These are phyloP conservation scores for Platysteira castanea DNA, from an alignment of 2,113 vertebrate species.

Conservation along the genomic window DNA sequence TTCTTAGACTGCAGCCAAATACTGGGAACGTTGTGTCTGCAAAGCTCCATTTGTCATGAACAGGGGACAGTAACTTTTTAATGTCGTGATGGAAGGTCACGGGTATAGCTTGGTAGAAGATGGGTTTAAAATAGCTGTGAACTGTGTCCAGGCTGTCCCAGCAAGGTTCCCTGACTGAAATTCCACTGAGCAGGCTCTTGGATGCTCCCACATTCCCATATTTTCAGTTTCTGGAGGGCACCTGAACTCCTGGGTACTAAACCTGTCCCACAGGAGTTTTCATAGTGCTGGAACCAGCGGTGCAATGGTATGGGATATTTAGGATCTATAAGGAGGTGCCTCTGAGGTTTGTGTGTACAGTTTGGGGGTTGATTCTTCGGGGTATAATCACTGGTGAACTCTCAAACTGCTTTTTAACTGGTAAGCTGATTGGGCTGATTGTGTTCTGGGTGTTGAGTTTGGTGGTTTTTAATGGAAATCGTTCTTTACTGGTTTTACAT, in stretches of 20 bases:
- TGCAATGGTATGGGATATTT: background rate
- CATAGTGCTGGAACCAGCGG: background rate
- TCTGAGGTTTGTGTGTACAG: background rate
- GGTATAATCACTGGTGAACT: background rate
- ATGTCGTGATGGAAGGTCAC: background rate
- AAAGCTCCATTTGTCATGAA: background rate
- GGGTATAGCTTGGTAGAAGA: background rate
- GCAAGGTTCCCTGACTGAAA: background rate
- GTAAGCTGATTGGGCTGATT: background rate
- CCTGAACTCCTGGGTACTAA: background rate
- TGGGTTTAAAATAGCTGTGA: background rate
- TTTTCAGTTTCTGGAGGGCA: background rate
- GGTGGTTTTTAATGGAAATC: background rate
- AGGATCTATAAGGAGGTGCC: background rate
- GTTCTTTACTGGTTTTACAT: background rate
- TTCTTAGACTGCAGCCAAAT: background rate
- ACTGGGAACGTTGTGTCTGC: background rate
- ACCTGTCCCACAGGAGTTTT: background rate
- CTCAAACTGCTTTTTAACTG: background rate
- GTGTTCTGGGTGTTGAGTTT: background rate
- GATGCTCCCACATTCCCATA: rapidly evolving
- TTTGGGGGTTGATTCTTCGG: background rate
- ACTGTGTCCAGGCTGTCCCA: background rate
- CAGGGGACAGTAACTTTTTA: background rate
- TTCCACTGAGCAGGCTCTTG: background rate